These are phyloP conservation scores for Drosophila jambulina DNA, from an alignment of 1,140 invertebrate species.

Conservation along the genomic window DNA sequence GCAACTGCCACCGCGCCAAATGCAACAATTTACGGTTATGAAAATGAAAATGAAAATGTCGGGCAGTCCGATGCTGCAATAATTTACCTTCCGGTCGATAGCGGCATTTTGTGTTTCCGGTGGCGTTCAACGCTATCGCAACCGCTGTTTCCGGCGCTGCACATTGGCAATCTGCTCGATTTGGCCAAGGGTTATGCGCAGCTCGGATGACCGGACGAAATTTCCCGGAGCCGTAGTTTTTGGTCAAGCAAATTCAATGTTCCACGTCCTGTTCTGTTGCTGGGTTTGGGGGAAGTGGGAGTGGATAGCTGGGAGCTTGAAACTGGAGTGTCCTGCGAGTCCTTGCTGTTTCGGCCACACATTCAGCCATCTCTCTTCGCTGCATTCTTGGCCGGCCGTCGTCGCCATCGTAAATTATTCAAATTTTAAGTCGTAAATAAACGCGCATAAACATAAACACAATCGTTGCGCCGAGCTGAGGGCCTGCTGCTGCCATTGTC, in stretches of 20 bases:
- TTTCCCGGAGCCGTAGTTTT: constrained; percentile 21
- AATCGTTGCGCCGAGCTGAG: constrained; percentile 25
- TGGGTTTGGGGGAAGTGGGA: constrained; percentile 3
- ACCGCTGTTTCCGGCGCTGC: constrained; percentile 59
- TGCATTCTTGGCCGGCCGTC: constrained; percentile 45
- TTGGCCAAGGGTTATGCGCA: constrained; percentile 32
- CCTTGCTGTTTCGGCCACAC: constrained; percentile 20
- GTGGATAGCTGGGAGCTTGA: not conserved
- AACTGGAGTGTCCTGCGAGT: not conserved
- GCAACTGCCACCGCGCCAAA: constrained; percentile 3
- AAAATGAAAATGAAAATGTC: constrained; percentile 65
- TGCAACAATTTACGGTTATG: constrained; percentile 71
- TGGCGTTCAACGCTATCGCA: constrained; percentile 50
- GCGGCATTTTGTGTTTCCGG: constrained; percentile 79
- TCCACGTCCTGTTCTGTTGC: constrained; percentile 52
- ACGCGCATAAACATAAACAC: constrained; percentile 74
- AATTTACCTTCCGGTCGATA: constrained; percentile 81
- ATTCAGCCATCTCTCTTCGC: constrained; percentile 4
- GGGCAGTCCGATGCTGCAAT: constrained; percentile 72
- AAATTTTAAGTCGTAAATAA: constrained; percentile 81
- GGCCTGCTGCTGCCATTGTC: constrained; percentile 48
- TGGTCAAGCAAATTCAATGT: constrained; percentile 67
- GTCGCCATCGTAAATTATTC: constrained; percentile 74
- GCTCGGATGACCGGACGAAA: constrained; percentile 13
- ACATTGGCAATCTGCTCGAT: constrained; percentile 61